Base-by-base conservation (phyloP, 1,140 invertebrate genomes). In the Tigriopus japonicus region DNA sequence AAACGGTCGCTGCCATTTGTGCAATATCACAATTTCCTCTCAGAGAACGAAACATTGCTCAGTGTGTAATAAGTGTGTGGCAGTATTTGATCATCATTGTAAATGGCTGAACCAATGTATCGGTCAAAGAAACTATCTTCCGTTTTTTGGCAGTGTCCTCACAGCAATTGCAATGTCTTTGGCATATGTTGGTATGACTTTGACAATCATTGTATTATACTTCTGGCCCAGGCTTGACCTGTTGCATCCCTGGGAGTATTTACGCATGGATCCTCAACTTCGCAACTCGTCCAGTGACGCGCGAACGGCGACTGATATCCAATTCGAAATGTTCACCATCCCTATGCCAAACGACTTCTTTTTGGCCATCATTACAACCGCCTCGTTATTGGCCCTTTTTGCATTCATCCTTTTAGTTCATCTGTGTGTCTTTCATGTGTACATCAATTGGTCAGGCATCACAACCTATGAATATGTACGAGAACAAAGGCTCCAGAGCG, bases 71-170 rank as follows among this genome's bases (percentile, higher is more conserved):
- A 97, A 97, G 76, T 98, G 94, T 72, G 83, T 97, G 1, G 79
- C 80, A 6, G 78, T 81, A 41, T 97, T 97, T 72, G 94, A 97
- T 65, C 79, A 81, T 66, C 92, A 96, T 70, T 97, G 92, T 75
- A 92, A 94, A 74, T 98, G 93, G 93, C 74, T 98, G 24, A 97
- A 97, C 73, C 92, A 92, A 70, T 98, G 93, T 74, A 81, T 97
- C 21, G 93, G 93, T 0, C 77, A 77, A 9, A 77, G 87, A 62
- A 97, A 97, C 70, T 97, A 97, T 74, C 77, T 75, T 24, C 81
- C 83, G 19, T 96, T 95, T 70, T 76, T 94, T 23, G 78, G 81
- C 65, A 89, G 86, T 66, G 79, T 95, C 9, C 75, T 83, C n/a
- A 86, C 85, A 21, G 87, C 87, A 3, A 80, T 89, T 58, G 68